Conservation (phyloP, 2,797 vertebrate genomes). For the Danio jaintianensis region DNA sequence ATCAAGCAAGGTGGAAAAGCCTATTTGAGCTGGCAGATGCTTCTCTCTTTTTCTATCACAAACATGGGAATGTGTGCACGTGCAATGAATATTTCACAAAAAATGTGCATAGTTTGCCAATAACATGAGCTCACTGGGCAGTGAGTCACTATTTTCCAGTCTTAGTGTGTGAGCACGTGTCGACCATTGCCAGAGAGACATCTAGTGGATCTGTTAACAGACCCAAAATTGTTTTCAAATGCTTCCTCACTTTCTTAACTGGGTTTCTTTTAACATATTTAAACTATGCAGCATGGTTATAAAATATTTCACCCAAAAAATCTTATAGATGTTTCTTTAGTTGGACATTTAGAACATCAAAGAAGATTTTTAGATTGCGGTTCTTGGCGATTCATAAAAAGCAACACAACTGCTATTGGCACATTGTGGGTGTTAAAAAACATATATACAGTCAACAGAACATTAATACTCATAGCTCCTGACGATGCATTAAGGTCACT, state of each 20-base stretch:
- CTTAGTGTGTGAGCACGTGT: neutral
- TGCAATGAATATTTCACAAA: constrained; percentile 5
- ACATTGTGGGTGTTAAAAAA: too few species aligned
- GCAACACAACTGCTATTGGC: too few species aligned
- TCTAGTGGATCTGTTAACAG: neutral
- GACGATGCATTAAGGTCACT: too few species aligned
- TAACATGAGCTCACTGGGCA: neutral
- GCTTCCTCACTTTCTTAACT: neutral
- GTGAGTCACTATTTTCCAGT: neutral
- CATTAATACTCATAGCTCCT: too few species aligned
- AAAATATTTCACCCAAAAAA: too few species aligned
- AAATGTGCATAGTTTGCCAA: neutral
- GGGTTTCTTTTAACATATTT: neutral
- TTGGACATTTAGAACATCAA: too few species aligned
- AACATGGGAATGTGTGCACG: neutral
- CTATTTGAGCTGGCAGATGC: constrained; percentile 17
- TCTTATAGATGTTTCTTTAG: too few species aligned
- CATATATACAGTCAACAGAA: too few species aligned
- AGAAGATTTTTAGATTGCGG: too few species aligned
- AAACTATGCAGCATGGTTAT: neutral
- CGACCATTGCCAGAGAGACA: neutral
- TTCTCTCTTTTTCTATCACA: neutral
- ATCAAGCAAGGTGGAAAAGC: neutral
- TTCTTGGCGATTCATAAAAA: too few species aligned
- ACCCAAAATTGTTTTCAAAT: neutral